These are phyloP conservation scores for Cryptomyrus ogoouensis DNA, from an alignment of 2,113 vertebrate genomes.

Conservation along the genomic window DNA sequence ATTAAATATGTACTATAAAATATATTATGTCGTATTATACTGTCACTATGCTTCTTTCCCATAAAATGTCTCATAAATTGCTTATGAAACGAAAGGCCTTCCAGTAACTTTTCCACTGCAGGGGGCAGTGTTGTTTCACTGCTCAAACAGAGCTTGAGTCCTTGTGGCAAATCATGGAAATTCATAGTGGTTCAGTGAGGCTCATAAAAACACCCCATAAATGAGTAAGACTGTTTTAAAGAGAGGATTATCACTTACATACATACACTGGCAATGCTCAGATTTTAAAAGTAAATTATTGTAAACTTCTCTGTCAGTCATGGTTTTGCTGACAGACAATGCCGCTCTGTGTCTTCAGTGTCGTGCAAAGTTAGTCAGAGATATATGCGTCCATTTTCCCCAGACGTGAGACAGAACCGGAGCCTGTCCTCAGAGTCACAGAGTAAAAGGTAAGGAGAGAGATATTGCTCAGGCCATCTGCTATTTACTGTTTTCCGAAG, in stretches of 20 bases:
- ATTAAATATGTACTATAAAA: neutral
- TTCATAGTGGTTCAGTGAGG: neutral
- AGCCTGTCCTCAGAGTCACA: neutral
- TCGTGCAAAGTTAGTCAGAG: neutral
- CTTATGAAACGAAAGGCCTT: neutral
- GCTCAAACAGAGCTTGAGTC: neutral
- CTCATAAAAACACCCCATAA: neutral
- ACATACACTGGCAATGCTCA: neutral
- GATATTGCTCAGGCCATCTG: neutral
- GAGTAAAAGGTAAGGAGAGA: neutral
- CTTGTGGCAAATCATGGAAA: neutral
- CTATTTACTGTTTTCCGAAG: neutral
- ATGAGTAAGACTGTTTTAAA: neutral
- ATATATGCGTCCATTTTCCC: neutral
- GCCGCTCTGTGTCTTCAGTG: neutral
- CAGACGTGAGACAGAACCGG: neutral
- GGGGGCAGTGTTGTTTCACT: slow-evolving; percentile 12
- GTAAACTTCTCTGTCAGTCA: neutral
- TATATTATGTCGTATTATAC: neutral
- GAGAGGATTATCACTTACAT: neutral
- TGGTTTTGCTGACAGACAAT: neutral
- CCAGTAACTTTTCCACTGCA: neutral
- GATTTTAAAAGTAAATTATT: neutral
- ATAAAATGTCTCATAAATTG: neutral
- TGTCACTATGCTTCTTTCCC: neutral